phyloP scores from a whole-genome alignment of 2,888 invertebrate species.

The Drosophila lutescens region DNA sequence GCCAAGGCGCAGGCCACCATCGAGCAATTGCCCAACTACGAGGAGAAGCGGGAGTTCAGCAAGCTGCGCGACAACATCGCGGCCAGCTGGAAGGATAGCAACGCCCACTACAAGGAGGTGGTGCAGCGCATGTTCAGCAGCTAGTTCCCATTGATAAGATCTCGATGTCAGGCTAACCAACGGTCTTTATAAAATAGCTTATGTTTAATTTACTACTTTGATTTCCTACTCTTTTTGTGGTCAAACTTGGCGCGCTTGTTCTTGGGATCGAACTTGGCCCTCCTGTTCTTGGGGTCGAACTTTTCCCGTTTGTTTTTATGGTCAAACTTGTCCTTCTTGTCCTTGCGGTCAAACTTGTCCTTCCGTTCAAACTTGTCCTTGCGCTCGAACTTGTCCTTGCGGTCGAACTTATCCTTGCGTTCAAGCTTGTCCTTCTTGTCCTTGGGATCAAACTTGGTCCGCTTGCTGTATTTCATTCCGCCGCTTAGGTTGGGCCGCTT shows the following conservation, averaged over 20 bases:
- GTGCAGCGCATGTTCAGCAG: constrained; percentile 86
- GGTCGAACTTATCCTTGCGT: not conserved
- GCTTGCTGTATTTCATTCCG: constrained; percentile 74
- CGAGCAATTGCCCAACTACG: constrained; percentile 85
- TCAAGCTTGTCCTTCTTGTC: constrained; percentile 12
- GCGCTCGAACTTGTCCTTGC: constrained; percentile 1
- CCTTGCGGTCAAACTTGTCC: constrained; percentile 4
- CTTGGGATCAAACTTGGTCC: constrained; percentile 53
- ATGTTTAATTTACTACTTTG: constrained; percentile 53
- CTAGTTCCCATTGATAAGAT: constrained; percentile 34
- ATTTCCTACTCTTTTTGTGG: constrained; percentile 33
- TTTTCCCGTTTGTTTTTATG: constrained; percentile 23
- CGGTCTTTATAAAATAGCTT: constrained; percentile 44
- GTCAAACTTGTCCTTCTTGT: constrained; percentile 25
- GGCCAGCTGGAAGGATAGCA: constrained; percentile 86
- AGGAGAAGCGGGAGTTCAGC: constrained; percentile 88
- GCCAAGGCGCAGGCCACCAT: constrained; percentile 88
- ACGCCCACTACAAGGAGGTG: constrained; percentile 86
- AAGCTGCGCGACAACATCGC: constrained; percentile 86
- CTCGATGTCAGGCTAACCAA: constrained; percentile 9
- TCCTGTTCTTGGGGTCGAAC: constrained; percentile 3
- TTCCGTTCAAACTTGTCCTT: constrained; percentile 4
- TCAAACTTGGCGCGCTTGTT: constrained; percentile 27
- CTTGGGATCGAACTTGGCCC: constrained; percentile 1
- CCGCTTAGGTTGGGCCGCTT: constrained; percentile 73